Percentiles rank a stretch among this genome's conserved stretches.
Conservation (phyloP, 2,888 invertebrate species). For the Saturnia pavonia region DNA sequence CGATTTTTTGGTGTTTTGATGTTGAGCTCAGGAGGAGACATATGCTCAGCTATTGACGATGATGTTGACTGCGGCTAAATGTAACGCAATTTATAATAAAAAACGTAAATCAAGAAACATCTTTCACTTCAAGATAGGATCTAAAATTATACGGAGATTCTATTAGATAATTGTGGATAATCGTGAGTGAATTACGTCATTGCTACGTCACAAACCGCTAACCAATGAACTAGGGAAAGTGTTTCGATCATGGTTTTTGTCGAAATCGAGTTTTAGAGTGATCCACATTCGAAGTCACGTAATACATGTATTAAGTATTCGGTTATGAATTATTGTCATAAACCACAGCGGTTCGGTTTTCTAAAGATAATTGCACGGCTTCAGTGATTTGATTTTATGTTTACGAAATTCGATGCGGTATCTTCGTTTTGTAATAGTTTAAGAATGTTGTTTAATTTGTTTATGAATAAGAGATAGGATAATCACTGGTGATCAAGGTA, state of each 20-base stretch:
- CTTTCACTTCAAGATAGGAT: not conserved
- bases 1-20: not conserved
- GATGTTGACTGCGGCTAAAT: not conserved
- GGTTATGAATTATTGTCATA: conserved; percentile 8
- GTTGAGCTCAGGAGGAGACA: not conserved
- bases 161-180: conserved; percentile 10
- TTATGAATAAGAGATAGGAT: not conserved
- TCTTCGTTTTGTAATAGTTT: conserved; percentile 8
- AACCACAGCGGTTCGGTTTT: conserved; percentile 12
- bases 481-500: not conserved
- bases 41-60: not conserved
- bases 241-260: conserved; percentile 16
- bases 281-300: conserved; percentile 4
- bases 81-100: not conserved
- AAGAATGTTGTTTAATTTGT: conserved; percentile 7
- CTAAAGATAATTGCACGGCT: not conserved
- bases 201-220: conserved; percentile 7
- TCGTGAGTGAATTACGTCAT: conserved; percentile 17
- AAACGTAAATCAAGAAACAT: not conserved
- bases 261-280: conserved; percentile 8
- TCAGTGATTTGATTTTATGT: conserved; percentile 8
- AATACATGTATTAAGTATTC: conserved; percentile 7
- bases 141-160: not conserved
- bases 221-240: conserved; percentile 17
- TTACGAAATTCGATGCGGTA: conserved; percentile 7